A percentile compares a stretch with the other conserved stretches of the same genome.
These are phyloP conservation scores for Phalacrocorax pelagicus DNA, from an alignment of 2,113 vertebrate species.

Conservation along the genomic window DNA sequence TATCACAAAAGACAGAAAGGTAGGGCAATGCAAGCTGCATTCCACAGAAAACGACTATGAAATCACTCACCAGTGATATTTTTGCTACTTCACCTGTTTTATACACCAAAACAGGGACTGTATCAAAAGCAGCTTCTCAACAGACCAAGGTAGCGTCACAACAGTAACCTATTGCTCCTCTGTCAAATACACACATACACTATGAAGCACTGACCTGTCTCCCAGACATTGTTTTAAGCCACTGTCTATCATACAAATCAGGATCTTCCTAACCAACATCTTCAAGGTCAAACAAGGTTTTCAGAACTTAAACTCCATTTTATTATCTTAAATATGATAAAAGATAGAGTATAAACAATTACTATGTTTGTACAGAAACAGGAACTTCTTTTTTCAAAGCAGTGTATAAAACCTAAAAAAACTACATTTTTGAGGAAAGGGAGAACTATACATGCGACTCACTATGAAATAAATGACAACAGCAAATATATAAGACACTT, in stretches of 20 bases:
- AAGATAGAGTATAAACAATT: background rate
- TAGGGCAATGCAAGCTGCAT: background rate
- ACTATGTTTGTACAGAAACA: background rate
- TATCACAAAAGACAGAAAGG: background rate
- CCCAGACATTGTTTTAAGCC: background rate
- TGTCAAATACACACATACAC: background rate
- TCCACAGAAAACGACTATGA: background rate
- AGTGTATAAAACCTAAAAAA: background rate
- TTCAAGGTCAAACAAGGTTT: background rate
- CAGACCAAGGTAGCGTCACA: background rate
- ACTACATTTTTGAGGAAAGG: background rate
- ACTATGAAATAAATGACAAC: background rate
- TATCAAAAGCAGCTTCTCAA: background rate
- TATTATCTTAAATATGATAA: background rate
- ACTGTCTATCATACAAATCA: background rate
- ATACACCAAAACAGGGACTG: background rate
- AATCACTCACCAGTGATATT: background rate
- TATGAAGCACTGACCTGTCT: background rate
- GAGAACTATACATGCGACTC: background rate
- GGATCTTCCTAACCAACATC: background rate
- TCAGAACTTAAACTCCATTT: background rate
- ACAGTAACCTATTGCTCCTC: background rate
- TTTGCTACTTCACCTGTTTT: background rate
- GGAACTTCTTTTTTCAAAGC: background rate
- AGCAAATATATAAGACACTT: background rate